Percentiles rank a stretch among this genome's conserved stretches.
These are phyloP conservation scores for Florisuga fusca DNA, from an alignment of 2,797 vertebrate genomes.

Conservation along the genomic window DNA sequence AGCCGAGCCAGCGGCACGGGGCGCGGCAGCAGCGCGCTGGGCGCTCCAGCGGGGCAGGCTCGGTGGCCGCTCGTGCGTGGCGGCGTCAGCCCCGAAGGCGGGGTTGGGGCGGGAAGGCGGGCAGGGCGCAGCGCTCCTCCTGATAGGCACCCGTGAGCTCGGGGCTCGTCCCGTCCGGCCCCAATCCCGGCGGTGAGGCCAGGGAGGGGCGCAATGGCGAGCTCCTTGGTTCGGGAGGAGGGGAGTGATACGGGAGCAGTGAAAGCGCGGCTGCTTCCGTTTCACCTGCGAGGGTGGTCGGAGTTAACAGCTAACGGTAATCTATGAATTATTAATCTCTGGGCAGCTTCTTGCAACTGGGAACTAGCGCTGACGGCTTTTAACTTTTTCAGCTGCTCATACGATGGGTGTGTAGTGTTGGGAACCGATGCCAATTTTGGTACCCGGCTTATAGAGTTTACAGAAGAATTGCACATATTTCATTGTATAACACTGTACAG, in stretches of 20 bases:
- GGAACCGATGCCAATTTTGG: accelerated
- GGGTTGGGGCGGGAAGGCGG: not conserved
- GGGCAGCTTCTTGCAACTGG: not conserved
- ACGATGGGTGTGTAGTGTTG: accelerated
- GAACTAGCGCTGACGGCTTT: not conserved
- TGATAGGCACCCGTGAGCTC: not conserved
- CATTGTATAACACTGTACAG: accelerated
- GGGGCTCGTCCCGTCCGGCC: not conserved
- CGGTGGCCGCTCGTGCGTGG: not conserved
- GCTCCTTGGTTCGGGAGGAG: not conserved
- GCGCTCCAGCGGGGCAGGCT: not conserved
- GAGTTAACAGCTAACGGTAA: accelerated
- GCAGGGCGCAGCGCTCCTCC: no score
- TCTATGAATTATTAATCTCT: accelerated
- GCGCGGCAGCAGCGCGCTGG: not conserved
- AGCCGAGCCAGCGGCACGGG: not conserved
- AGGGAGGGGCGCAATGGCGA: not conserved
- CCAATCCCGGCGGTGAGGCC: not conserved
- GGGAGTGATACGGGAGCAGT: no score
- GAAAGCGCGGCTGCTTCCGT: not conserved
- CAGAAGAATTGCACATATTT: not conserved
- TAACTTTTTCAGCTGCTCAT: not conserved
- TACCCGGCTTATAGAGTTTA: not conserved
- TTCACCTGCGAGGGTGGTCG: not conserved
- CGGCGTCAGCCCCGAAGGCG: not conserved